Percentiles rank a stretch among this genome's conserved stretches.
Evolutionary conservation across 2,797 vertebrate species (phyloP).

Genomic region (Gymnoscopelus braueri): DNA sequence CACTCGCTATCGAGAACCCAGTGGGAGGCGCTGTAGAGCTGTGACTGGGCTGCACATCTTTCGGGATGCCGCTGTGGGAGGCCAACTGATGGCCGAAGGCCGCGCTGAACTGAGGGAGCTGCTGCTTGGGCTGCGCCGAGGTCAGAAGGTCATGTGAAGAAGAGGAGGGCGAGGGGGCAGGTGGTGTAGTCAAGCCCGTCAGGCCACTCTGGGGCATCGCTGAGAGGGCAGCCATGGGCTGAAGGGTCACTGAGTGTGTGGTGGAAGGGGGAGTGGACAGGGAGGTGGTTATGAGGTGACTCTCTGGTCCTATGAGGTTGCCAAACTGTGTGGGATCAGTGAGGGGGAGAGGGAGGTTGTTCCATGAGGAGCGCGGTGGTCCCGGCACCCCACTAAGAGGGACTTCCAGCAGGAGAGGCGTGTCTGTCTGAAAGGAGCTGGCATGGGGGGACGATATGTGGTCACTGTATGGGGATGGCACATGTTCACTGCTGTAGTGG

Average conservation of each 20-base stretch:
- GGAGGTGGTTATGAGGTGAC: slow-evolving; percentile 96
- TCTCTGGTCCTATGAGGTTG: slow-evolving; percentile 91
- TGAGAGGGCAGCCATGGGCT: slow-evolving; percentile 94
- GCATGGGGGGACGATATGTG: slow-evolving; percentile 93
- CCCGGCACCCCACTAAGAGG: slow-evolving; percentile 90
- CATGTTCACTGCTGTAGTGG: slow-evolving; percentile 96
- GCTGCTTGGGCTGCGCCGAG: slow-evolving; percentile 93
- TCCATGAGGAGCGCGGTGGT: slow-evolving; percentile 91
- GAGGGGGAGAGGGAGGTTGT: slow-evolving; percentile 89
- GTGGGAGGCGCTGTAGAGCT: slow-evolving; percentile 97
- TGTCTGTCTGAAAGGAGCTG: slow-evolving; percentile 90
- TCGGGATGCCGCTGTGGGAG: slow-evolving; percentile 98
- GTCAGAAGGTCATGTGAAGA: slow-evolving; percentile 88
- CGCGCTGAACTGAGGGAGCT: slow-evolving; percentile 98
- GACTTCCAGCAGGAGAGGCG: slow-evolving; percentile 94
- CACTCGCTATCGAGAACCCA: slow-evolving; percentile 93
- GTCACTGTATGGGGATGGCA: slow-evolving; percentile 95
- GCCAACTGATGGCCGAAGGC: slow-evolving; percentile 98
- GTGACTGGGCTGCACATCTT: slow-evolving; percentile 99
- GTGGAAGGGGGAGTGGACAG: slow-evolving; percentile 95
- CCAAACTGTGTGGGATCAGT: slow-evolving; percentile 92
- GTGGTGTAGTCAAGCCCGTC: slow-evolving; percentile 80
- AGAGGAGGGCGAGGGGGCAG: slow-evolving; percentile 84
- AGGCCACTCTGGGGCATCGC: slow-evolving; percentile 92
- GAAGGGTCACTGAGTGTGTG: slow-evolving; percentile 92